These are phyloP conservation scores for Cydia strobilella DNA, from an alignment of 1,140 invertebrate species.

Conservation along the genomic window DNA sequence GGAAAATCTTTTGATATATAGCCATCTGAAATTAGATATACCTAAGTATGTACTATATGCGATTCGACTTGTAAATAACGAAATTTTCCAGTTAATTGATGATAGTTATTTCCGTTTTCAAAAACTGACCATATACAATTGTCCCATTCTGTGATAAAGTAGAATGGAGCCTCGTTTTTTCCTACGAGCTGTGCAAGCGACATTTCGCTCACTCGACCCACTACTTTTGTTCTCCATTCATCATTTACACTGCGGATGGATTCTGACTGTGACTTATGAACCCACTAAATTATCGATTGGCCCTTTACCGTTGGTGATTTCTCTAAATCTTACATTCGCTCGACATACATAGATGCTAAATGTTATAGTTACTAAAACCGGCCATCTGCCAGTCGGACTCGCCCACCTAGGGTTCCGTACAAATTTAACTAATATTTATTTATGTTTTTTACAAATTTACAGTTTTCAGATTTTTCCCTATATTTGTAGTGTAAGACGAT, in stretches of 20 bases:
- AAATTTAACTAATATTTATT: too few relatives aligned
- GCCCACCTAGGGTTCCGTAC: too few relatives aligned
- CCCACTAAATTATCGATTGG: neutral
- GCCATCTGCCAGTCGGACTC: too few relatives aligned
- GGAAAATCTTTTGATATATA: too few relatives aligned
- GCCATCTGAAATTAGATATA: too few relatives aligned
- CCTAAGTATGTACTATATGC: too few relatives aligned
- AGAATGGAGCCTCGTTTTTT: neutral
- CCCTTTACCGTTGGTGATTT: neutral
- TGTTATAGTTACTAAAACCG: neutral
- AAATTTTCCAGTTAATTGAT: neutral
- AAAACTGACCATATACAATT: neutral
- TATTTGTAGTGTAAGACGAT: too few relatives aligned
- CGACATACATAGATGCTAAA: neutral
- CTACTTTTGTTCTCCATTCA: conserved; percentile 1
- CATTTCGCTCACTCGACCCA: neutral
- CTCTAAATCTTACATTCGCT: neutral
- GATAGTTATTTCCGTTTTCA: neutral
- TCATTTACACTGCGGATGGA: neutral
- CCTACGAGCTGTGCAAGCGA: neutral
- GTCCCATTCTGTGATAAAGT: neutral
- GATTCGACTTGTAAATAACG: too few relatives aligned
- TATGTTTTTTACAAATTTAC: too few relatives aligned
- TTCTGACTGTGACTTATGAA: neutral
- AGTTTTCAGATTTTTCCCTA: too few relatives aligned